Evolutionary conservation across 2,797 vertebrate species (phyloP).

Genomic region (Coregonus suidteri): DNA sequence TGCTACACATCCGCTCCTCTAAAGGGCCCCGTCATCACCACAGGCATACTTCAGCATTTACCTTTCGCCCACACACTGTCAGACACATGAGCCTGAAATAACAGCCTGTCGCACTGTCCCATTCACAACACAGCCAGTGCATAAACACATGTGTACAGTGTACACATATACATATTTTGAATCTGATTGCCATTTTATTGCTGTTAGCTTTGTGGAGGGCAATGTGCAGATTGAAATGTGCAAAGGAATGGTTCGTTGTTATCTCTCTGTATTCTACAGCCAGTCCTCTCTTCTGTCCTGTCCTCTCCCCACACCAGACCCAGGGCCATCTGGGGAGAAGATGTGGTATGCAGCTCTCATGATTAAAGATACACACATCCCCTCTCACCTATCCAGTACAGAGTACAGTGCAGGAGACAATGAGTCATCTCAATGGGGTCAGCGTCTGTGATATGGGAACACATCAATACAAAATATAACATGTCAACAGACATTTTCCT

Average conservation of each 20-base stretch:
- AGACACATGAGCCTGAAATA: constrained; percentile 65
- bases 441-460: not conserved
- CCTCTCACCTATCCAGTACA: constrained; percentile 27
- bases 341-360: constrained; percentile 17
- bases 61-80: constrained; percentile 69
- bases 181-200: not conserved
- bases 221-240: not conserved
- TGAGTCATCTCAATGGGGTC: constrained; percentile 15
- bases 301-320: not conserved
- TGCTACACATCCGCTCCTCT: constrained; percentile 69
- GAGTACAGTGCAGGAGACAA: not conserved
- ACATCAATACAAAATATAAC: constrained; percentile 1
- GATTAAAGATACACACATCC: not conserved
- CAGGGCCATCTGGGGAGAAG: constrained; percentile 29
- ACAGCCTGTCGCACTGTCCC: constrained; percentile 62
- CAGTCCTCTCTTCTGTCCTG: constrained; percentile 3
- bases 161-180: not conserved
- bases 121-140: constrained; percentile 32
- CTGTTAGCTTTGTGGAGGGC: not conserved
- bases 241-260: not conserved
- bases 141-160: not conserved
- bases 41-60: constrained; percentile 73
- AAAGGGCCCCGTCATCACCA: constrained; percentile 65
- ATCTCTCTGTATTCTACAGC: constrained; percentile 6
- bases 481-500: not conserved